Evolutionary conservation across 2,888 invertebrate genomes (phyloP).

Genomic region (Achlya flavicornis): DNA sequence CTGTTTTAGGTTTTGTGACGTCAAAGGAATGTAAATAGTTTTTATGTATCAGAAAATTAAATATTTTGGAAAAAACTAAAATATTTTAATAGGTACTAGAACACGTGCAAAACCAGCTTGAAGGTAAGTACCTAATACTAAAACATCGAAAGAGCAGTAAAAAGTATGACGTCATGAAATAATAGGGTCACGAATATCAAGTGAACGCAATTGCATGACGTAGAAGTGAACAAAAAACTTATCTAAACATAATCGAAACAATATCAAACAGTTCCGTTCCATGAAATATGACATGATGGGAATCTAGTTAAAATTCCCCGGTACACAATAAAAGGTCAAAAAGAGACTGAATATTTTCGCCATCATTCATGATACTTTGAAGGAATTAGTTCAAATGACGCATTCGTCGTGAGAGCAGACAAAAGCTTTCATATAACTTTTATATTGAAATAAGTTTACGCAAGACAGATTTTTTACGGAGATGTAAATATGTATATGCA

Average conservation of each 20-base stretch:
- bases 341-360: constrained; percentile 24
- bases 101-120: background rate
- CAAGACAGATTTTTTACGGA: no score
- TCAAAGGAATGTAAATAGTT: constrained; percentile 16
- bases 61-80: constrained; percentile 4
- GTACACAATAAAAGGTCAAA: constrained; percentile 38
- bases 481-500: no score
- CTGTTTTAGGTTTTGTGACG: constrained; percentile 23
- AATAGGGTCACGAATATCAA: background rate
- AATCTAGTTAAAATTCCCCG: constrained; percentile 38
- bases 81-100: background rate
- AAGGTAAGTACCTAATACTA: background rate
- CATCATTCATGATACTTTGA: constrained; percentile 29
- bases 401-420: constrained; percentile 31
- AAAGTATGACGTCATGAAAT: background rate
- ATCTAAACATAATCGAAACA: constrained; percentile 9
- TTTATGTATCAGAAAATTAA: background rate
- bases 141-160: background rate
- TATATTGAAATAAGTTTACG: background rate
- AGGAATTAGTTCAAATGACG: constrained; percentile 38
- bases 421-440: constrained; percentile 3
- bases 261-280: constrained; percentile 38
- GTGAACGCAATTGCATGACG: background rate
- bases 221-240: background rate
- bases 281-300: constrained; percentile 36